A percentile compares a stretch with the other conserved stretches of the same genome.
phyloP scores from a whole-genome alignment of 2,113 vertebrate species.

The Platanista minor region DNA sequence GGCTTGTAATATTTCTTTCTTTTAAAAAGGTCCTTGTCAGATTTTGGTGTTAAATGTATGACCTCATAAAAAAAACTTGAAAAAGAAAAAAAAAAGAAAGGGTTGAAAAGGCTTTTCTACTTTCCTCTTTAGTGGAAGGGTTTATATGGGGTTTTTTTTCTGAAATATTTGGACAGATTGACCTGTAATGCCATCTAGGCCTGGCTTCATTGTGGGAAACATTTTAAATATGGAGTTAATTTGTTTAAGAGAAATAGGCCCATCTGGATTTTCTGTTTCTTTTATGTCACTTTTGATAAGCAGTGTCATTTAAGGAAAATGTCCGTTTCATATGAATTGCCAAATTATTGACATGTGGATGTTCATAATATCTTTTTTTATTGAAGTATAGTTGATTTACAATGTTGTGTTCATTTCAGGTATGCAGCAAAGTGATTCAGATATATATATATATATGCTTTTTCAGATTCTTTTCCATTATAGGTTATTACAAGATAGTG shows the following conservation, averaged over 20 bases:
- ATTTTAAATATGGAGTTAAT: background rate
- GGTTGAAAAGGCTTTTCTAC: background rate
- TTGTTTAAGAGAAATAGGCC: background rate
- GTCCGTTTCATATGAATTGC: background rate
- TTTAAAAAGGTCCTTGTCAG: background rate
- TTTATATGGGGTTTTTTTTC: no score
- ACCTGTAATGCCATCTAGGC: background rate
- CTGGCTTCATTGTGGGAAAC: background rate
- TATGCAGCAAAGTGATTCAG: no score
- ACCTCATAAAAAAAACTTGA: background rate
- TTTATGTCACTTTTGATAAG: background rate
- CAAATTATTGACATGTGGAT: background rate
- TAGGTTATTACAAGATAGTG: no score
- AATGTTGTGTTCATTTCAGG: no score
- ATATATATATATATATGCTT: no score
- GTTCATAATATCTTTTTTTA: background rate
- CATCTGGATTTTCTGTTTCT: background rate
- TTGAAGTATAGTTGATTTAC: background rate
- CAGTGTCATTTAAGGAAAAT: background rate
- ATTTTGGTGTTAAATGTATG: background rate
- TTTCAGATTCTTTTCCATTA: no score
- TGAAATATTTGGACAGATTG: background rate
- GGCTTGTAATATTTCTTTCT: background rate
- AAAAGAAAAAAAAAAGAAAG: background rate
- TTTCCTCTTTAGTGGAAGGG: background rate